Conservation (phyloP, 2,113 vertebrate species). For the Nymphicus hollandicus region DNA sequence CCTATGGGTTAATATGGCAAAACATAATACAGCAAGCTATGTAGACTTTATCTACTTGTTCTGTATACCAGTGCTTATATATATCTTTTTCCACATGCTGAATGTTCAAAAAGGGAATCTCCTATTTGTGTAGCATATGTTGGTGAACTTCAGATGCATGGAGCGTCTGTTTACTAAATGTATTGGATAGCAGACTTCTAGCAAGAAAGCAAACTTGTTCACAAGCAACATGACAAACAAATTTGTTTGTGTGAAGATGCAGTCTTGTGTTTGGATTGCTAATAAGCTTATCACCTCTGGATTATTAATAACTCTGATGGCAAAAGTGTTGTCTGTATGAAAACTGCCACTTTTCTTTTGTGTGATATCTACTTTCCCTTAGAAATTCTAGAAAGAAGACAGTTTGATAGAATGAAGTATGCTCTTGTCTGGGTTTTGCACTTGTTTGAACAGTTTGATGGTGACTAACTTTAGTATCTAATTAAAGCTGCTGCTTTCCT, state of each 20-base stretch:
- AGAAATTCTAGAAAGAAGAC: background rate
- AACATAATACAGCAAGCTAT: background rate
- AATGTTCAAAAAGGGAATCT: background rate
- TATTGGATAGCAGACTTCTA: background rate
- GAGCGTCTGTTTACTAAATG: background rate
- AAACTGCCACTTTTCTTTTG: background rate
- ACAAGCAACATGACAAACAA: background rate
- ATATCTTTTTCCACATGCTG: accelerated
- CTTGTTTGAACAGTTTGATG: background rate
- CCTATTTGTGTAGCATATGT: background rate
- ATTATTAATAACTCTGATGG: background rate
- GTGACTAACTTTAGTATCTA: background rate
- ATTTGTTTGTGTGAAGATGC: background rate
- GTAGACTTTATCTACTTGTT: background rate
- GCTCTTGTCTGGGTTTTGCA: background rate
- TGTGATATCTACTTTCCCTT: background rate
- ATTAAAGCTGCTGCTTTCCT: background rate
- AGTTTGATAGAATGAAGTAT: background rate
- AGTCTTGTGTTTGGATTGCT: background rate
- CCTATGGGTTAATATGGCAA: background rate
- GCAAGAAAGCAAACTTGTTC: background rate
- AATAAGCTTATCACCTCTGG: background rate
- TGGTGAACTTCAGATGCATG: background rate
- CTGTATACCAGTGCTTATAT: background rate
- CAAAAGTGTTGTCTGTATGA: background rate